Evolutionary conservation across 2,888 invertebrate species (phyloP).

Genomic region (Therioaphis trifolii): DNA sequence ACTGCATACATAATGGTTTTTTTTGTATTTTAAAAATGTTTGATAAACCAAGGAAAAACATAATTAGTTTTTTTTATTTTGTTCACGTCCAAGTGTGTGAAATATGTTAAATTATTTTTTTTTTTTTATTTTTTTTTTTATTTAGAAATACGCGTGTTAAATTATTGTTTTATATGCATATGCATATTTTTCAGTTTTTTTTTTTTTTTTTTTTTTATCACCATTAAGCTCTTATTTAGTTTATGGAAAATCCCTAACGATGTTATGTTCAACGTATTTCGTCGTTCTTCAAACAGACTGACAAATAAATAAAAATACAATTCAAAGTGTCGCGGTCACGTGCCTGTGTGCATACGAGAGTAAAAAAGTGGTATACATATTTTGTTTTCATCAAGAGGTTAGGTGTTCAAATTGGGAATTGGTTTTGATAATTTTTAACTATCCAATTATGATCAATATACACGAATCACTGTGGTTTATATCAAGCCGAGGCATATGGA

Average conservation of each 20-base stretch:
- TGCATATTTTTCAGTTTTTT: conserved; percentile 20
- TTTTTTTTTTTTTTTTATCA: neutral
- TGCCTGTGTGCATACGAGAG: neutral
- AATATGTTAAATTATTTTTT: neutral
- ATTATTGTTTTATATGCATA: neutral
- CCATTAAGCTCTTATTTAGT: neutral
- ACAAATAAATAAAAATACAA: neutral
- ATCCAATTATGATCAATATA: neutral
- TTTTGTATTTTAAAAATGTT: conserved; percentile 28
- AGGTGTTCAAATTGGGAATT: neutral
- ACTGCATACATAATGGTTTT: neutral
- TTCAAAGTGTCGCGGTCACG: neutral
- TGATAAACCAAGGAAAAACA: neutral
- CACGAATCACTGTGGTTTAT: neutral
- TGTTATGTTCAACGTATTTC: neutral
- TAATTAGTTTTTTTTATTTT: neutral
- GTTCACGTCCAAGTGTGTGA: neutral
- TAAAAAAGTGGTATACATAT: neutral
- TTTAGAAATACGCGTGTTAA: neutral
- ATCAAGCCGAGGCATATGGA: conserved; percentile 48
- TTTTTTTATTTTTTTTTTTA: neutral
- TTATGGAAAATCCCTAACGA: neutral
- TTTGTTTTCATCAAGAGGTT: too few species aligned
- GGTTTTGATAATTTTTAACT: neutral
- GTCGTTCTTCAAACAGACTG: too few species aligned